phyloP scores from a whole-genome alignment of 2,888 invertebrate genomes.

The Itoplectis maculator region DNA sequence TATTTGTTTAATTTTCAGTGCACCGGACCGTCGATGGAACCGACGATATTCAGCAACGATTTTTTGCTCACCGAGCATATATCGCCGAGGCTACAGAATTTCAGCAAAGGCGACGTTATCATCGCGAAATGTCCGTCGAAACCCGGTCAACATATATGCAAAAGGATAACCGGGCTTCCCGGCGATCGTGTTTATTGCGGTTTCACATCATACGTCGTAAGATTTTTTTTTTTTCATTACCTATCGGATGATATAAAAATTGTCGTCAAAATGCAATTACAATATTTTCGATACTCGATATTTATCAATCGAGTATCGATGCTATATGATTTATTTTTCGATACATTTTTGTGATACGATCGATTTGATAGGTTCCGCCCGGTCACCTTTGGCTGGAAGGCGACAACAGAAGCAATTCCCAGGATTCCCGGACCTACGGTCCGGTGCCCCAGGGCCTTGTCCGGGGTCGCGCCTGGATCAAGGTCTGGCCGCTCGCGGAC shows the following conservation, averaged over 20 bases:
- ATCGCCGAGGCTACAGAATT: slow-evolving; percentile 87
- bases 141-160: slow-evolving; percentile 93
- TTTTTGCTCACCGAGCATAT: slow-evolving; percentile 93
- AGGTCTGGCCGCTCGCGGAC: slow-evolving; percentile 90
- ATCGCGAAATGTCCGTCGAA: slow-evolving; percentile 93
- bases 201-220: slow-evolving; percentile 76
- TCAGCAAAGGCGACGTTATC: slow-evolving; percentile 93
- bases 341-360: not conserved
- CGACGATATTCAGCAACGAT: slow-evolving; percentile 93
- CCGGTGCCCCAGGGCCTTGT: slow-evolving; percentile 95
- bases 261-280: not conserved
- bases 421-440: slow-evolving; percentile 95
- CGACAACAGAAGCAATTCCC: slow-evolving; percentile 93
- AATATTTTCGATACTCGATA: too few species aligned
- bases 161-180: slow-evolving; percentile 91
- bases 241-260: not conserved
- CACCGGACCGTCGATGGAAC: slow-evolving; percentile 97
- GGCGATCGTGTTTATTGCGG: slow-evolving; percentile 88
- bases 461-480: slow-evolving; percentile 92
- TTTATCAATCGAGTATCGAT: too few species aligned
- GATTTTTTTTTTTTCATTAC: slow-evolving; percentile 55
- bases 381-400: slow-evolving; percentile 97
- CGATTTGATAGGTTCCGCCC: slow-evolving; percentile 87
- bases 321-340: too few species aligned
- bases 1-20: slow-evolving; percentile 87